Percentiles rank a stretch among this genome's conserved stretches.
Conservation (phyloP, 1,140 invertebrate species). For the Scaptomyza montana region DNA sequence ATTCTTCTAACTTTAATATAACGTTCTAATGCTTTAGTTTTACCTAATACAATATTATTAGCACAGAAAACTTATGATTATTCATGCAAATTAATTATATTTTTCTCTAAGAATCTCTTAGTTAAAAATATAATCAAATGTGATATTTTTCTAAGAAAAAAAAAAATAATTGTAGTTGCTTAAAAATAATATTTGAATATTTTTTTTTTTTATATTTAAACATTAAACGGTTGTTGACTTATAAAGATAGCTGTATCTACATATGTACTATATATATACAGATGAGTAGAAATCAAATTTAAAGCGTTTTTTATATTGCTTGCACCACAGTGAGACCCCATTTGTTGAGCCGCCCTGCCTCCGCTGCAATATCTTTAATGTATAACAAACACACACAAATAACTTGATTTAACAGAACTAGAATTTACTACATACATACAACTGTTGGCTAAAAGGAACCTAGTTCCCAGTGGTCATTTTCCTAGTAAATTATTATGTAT, state of each 20-base stretch:
- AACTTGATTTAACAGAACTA: background rate
- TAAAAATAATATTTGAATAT: background rate
- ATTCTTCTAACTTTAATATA: too few species aligned
- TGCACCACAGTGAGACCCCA: slow-evolving; percentile 27
- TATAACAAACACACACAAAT: slow-evolving; percentile 16
- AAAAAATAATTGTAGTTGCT: background rate
- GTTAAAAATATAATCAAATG: background rate
- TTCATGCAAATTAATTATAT: too few species aligned
- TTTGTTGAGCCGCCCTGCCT: slow-evolving; percentile 12
- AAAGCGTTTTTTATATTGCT: background rate
- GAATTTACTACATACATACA: slow-evolving; percentile 4
- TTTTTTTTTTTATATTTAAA: background rate
- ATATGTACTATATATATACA: background rate
- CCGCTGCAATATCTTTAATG: slow-evolving; percentile 1
- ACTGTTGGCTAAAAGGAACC: slow-evolving; percentile 10
- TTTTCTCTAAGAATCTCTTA: too few species aligned
- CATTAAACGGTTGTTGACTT: background rate
- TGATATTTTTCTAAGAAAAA: background rate
- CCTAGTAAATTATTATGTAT: slow-evolving; percentile 42
- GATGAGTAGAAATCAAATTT: background rate
- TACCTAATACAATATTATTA: too few species aligned
- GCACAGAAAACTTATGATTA: too few species aligned
- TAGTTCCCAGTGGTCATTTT: background rate
- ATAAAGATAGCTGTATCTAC: too few species aligned
- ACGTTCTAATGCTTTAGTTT: too few species aligned